A percentile compares a stretch with the other conserved stretches of the same genome.
Evolutionary conservation across 2,888 invertebrate species (phyloP).

Genomic region (Drosophila differens): DNA sequence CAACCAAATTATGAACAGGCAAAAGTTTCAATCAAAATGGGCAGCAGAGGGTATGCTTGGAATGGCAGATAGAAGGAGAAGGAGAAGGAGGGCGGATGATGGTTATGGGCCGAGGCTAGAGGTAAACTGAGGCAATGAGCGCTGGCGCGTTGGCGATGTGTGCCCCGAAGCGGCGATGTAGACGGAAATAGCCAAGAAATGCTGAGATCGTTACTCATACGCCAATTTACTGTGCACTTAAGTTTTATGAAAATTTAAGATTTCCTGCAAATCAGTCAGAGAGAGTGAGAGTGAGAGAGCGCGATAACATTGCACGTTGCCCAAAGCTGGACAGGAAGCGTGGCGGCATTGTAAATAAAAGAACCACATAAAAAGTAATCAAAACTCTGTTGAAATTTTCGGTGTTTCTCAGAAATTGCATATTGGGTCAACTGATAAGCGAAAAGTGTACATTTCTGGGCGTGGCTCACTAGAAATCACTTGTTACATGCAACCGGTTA

Average conservation of each 20-base stretch:
- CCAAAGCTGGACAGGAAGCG: conserved; percentile 61
- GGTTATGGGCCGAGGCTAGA: conserved; percentile 31
- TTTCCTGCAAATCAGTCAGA: conserved; percentile 70
- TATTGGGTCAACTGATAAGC: conserved; percentile 40
- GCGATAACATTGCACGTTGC: conserved; percentile 21
- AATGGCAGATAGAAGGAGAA: no score
- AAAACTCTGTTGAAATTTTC: conserved; percentile 12
- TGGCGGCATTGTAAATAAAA: conserved; percentile 28
- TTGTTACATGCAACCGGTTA: conserved; percentile 7
- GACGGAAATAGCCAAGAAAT: conserved; percentile 72
- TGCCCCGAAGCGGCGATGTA: conserved; percentile 39
- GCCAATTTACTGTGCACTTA: conserved; percentile 79
- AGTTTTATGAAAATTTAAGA: conserved; percentile 82
- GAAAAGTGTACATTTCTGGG: conserved; percentile 19
- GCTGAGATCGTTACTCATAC: conserved; percentile 75
- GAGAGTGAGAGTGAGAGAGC: conserved; percentile 20
- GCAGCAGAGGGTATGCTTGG: conserved; percentile 6
- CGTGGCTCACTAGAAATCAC: conserved; percentile 5
- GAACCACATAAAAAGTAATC: conserved; percentile 16
- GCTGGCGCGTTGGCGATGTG: conserved; percentile 12
- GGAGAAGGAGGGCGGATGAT: conserved; percentile 9
- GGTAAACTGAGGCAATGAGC: conserved; percentile 42
- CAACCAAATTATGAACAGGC: conserved; percentile 58
- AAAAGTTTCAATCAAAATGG: conserved; percentile 57
- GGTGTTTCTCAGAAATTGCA: conserved; percentile 39